Conservation (phyloP, 2,888 invertebrate genomes). For the Synanthedon vespiformis region DNA sequence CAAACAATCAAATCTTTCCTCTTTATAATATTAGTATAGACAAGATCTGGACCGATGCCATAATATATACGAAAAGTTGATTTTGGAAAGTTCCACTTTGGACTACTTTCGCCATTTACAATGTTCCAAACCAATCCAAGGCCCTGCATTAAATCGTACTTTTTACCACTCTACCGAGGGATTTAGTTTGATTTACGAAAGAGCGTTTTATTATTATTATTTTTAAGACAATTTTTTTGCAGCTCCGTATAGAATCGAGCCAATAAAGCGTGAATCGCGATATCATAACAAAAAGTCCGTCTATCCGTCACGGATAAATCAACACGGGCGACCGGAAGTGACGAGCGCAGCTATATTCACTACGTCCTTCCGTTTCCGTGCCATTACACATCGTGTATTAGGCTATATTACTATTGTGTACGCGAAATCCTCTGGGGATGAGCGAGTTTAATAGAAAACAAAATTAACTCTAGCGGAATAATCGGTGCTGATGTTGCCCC, state of each 20-base stretch:
- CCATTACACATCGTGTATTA: background rate
- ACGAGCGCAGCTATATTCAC: slow-evolving; percentile 11
- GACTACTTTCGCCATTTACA: no score
- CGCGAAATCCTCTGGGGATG: background rate
- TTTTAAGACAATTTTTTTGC: no score
- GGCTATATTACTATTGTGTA: background rate
- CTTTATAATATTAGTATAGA: no score
- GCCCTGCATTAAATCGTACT: no score
- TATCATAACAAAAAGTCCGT: slow-evolving; percentile 7
- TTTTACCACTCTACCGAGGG: no score
- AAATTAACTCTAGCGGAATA: background rate
- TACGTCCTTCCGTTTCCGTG: slow-evolving; percentile 8
- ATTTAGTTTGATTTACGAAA: no score
- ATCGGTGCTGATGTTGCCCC: background rate
- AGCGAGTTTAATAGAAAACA: background rate
- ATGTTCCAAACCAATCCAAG: no score
- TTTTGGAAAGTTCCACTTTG: no score
- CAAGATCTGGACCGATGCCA: no score
- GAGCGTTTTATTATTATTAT: no score
- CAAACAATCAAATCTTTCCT: no score
- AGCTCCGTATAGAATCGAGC: background rate
- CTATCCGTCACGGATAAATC: slow-evolving; percentile 12
- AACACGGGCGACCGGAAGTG: slow-evolving; percentile 5
- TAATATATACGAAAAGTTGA: no score
- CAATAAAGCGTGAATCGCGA: background rate